Evolutionary conservation across 92 coral and sea anemone genomes (phyloP).

Genomic region (Bergia sp.): DNA sequence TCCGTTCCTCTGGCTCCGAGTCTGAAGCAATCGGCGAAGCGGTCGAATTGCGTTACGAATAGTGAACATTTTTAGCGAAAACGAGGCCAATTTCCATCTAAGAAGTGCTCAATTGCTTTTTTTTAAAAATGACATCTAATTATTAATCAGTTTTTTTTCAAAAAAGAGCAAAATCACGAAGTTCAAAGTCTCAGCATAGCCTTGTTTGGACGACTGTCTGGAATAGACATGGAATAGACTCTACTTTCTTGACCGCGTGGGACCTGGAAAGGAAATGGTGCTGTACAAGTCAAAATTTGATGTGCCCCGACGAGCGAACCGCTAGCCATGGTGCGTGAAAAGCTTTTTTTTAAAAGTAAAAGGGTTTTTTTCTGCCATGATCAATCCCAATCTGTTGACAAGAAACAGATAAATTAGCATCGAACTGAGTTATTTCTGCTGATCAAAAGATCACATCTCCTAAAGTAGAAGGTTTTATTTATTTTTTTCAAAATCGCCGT

Average conservation of each 20-base stretch:
- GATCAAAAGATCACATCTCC: too few species aligned
- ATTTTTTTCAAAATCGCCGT: too few species aligned
- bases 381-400: too few species aligned
- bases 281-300: background rate
- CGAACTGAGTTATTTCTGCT: too few species aligned
- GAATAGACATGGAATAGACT: too few species aligned
- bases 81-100: background rate
- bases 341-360: too few species aligned
- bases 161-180: background rate
- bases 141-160: background rate
- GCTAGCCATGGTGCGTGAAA: too few species aligned
- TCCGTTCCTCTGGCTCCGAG: background rate
- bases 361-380: too few species aligned
- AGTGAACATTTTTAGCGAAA: background rate
- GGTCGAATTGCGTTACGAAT: constrained; percentile 8
- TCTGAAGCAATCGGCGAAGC: background rate
- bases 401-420: too few species aligned
- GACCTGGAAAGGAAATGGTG: constrained; percentile 11
- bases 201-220: background rate
- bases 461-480: too few species aligned
- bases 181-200: background rate
- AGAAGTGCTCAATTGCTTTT: background rate
- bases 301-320: background rate
- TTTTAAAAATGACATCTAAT: background rate
- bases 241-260: background rate